These are phyloP conservation scores for Calidris pygmaea DNA, from an alignment of 2,113 vertebrate species.

Conservation along the genomic window DNA sequence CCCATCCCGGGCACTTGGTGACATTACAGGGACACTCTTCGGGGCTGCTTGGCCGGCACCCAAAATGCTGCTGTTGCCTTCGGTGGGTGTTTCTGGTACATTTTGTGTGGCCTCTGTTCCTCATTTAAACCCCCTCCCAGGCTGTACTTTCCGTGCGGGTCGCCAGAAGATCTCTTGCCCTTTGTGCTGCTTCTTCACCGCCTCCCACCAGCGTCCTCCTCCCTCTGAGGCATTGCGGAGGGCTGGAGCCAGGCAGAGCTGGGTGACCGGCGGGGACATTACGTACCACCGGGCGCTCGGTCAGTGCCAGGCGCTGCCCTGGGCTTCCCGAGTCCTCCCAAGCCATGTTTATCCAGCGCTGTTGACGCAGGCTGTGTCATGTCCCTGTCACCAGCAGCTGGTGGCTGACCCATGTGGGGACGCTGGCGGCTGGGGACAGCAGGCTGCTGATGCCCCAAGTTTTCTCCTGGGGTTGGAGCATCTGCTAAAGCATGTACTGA, in stretches of 20 bases:
- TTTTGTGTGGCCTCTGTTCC: not conserved
- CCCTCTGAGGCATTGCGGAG: accelerated
- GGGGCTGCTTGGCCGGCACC: not conserved
- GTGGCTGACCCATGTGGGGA: not conserved
- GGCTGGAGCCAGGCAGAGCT: not conserved
- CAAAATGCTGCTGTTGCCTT: not conserved
- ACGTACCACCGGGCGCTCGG: accelerated
- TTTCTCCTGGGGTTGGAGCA: not conserved
- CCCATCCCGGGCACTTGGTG: not conserved
- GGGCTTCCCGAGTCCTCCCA: not conserved
- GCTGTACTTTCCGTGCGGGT: not conserved
- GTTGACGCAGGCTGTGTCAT: not conserved
- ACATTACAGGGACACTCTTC: not conserved
- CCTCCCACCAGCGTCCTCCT: not conserved
- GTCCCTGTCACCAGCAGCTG: not conserved
- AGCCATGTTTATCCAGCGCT: not conserved
- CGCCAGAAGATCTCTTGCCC: not conserved
- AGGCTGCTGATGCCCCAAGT: not conserved
- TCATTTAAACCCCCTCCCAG: not conserved
- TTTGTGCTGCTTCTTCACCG: not conserved
- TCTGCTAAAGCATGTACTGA: not conserved
- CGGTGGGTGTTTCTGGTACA: not conserved
- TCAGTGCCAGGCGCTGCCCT: not conserved
- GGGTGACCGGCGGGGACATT: not conserved
- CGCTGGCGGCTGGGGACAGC: not conserved